Evolutionary conservation across 2,113 vertebrate species (phyloP).

Genomic region (Sinocyclocheilus anophthalmus): DNA sequence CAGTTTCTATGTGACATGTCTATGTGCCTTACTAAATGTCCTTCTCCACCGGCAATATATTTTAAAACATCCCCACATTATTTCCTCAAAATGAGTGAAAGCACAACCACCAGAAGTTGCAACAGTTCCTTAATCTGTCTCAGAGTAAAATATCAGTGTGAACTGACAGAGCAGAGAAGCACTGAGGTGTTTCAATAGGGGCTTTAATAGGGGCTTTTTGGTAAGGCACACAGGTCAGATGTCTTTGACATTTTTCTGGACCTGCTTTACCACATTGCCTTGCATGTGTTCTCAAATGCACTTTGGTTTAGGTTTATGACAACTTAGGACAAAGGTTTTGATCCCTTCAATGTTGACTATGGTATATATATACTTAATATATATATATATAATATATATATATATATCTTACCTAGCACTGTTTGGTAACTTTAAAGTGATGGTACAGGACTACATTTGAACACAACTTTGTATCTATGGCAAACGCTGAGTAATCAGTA

Average conservation of each 20-base stretch:
- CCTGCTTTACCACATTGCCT: background rate
- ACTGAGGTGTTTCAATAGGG: conserved; percentile 7
- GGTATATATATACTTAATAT: too few relatives aligned
- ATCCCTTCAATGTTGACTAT: too few relatives aligned
- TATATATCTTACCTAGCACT: background rate
- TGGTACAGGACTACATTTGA: background rate
- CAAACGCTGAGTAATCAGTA: background rate
- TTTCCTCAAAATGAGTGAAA: conserved; percentile 18
- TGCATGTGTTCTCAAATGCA: background rate
- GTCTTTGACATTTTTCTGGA: too few relatives aligned
- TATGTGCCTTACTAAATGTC: background rate
- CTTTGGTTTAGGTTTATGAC: too few relatives aligned
- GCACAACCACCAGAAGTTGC: background rate
- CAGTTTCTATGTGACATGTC: background rate
- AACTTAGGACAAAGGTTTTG: too few relatives aligned
- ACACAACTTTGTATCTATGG: background rate
- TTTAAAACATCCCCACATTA: conserved; percentile 10
- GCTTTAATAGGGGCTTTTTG: background rate
- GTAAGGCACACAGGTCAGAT: too few relatives aligned
- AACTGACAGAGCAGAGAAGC: background rate
- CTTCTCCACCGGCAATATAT: background rate
- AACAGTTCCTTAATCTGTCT: conserved; percentile 8
- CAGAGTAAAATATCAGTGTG: conserved; percentile 4
- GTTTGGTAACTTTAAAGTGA: background rate
- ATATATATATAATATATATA: too few relatives aligned